Evolutionary conservation across 2,888 invertebrate genomes (phyloP), one percentile per base, ranked within the genome.

Genomic region (Diplolepis rosae): DNA sequence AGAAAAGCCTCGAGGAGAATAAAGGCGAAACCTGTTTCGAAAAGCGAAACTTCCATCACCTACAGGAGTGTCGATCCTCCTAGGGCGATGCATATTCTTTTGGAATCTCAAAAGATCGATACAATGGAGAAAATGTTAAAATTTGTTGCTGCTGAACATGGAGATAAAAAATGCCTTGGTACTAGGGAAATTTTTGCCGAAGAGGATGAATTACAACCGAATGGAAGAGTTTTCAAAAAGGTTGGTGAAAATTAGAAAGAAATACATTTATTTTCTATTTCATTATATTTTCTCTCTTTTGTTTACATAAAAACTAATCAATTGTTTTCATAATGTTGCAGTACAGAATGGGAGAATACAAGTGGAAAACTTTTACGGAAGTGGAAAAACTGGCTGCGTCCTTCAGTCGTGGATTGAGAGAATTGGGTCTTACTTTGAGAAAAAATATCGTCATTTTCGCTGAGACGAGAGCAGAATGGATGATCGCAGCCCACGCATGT

Each of bases 391-490:
- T 94, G 86, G 94, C 97, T 4, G 90, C 92, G 0, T 90, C 93
- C 80, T 95, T 99, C 89, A 96, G 96, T 61, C 93, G 93, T 70
- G 99, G 98, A 0, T 90, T 99, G 75, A 91, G 94, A 48, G 94
- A 93, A 83, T 89, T 96, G 42, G 97, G 97, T 30, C 92, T 95
- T 82, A 89, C 90, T 80, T 93, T 95, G 7, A 91, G 92, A 9
- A 90, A 92, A 75, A 96, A 95, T 88, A 92, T 99, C 79, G 97
- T 96, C 69, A 94, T 99, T 85, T 99, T 98, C 91, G 98, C 98
- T 0, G 99, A 99, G 90, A 99, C 99, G 0, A 92, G 98, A 80
- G 96, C 96, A 61, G 99, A 99, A 90, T 99, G 99, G 99, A 95
- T 99, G 94, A 91, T 98, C 65, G 95, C 97, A 0, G 98, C 98